A percentile compares a stretch with the other conserved stretches of the same genome.
These are phyloP conservation scores for Trissonchulus sp. DNA, from an alignment of 2,888 invertebrate genomes.

Conservation along the genomic window DNA sequence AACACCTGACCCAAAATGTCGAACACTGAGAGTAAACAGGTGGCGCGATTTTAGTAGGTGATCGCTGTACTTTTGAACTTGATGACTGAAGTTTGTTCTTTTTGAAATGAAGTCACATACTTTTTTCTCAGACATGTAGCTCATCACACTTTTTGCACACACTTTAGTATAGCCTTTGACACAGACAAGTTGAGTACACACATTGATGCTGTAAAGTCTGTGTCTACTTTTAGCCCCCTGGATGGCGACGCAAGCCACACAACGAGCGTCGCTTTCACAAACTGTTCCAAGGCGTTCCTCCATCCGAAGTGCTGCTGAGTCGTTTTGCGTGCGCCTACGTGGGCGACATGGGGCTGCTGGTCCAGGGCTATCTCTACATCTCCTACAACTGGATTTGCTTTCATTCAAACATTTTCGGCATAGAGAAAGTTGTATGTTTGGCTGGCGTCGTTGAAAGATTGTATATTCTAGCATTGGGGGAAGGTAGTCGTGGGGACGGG, in stretches of 20 bases:
- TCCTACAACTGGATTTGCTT: conserved; percentile 90
- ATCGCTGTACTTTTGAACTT: no score
- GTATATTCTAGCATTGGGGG: not conserved
- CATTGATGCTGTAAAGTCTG: no score
- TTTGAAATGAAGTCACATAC: no score
- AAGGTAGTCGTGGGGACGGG: no score
- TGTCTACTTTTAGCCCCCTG: not conserved
- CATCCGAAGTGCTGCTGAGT: conserved; percentile 37
- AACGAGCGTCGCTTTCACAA: conserved; percentile 36
- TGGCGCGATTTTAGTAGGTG: no score
- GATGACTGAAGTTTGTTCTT: no score
- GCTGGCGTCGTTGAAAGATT: not conserved
- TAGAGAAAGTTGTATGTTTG: conserved; percentile 74
- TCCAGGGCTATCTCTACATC: conserved; percentile 88
- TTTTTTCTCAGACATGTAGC: no score
- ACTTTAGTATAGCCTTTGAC: no score
- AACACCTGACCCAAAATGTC: no score
- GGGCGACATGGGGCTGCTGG: conserved; percentile 69
- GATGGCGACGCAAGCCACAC: conserved; percentile 4
- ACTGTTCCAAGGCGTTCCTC: conserved; percentile 37
- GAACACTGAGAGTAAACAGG: no score
- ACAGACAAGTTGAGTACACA: no score
- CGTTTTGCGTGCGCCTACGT: conserved; percentile 81
- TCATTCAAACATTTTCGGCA: conserved; percentile 90
- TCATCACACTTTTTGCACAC: no score